Conservation (phyloP, 1,140 invertebrate genomes). For the Teleogryllus occipitalis region DNA sequence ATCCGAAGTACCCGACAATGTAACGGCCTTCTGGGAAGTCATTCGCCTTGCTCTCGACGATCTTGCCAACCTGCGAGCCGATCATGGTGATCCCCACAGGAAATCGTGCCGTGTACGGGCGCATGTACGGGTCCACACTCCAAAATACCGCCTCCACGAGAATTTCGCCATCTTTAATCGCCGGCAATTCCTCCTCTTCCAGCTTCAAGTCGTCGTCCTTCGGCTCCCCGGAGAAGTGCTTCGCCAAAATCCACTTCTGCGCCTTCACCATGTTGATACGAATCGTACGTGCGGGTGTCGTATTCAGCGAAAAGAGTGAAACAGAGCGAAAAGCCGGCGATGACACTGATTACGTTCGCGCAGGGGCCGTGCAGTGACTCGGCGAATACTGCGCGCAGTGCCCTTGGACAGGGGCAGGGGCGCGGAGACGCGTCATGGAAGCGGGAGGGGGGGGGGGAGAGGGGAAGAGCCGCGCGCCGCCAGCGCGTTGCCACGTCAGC, state of each 20-base stretch:
- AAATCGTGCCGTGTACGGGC: conserved; percentile 22
- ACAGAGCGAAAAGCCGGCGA: too few species aligned
- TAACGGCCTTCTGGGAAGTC: conserved; percentile 41
- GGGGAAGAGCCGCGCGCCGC: too few species aligned
- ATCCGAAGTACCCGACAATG: conserved; percentile 43
- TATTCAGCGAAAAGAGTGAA: too few species aligned
- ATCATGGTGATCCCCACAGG: conserved; percentile 24
- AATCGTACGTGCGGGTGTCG: too few species aligned
- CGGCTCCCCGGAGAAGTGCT: conserved; percentile 54
- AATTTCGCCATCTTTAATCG: conserved; percentile 49
- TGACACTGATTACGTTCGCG: neutral
- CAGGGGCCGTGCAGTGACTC: neutral
- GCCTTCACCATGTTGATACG: conserved; percentile 40
- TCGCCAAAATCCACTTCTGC: conserved; percentile 49
- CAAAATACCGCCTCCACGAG: conserved; percentile 38
- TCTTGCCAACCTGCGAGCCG: conserved; percentile 27
- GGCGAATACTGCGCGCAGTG: neutral
- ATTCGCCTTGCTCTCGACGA: conserved; percentile 39
- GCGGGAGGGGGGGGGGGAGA: too few species aligned
- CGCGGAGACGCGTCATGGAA: too few species aligned
- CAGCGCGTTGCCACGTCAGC: too few species aligned
- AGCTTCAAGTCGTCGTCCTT: conserved; percentile 53
- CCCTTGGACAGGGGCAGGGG: neutral
- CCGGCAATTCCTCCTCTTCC: conserved; percentile 52
- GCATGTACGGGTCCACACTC: conserved; percentile 42